A percentile compares a stretch with the other conserved stretches of the same genome.
These are phyloP conservation scores for Zaprionus africanus DNA, from an alignment of 1,140 invertebrate species.

Conservation along the genomic window DNA sequence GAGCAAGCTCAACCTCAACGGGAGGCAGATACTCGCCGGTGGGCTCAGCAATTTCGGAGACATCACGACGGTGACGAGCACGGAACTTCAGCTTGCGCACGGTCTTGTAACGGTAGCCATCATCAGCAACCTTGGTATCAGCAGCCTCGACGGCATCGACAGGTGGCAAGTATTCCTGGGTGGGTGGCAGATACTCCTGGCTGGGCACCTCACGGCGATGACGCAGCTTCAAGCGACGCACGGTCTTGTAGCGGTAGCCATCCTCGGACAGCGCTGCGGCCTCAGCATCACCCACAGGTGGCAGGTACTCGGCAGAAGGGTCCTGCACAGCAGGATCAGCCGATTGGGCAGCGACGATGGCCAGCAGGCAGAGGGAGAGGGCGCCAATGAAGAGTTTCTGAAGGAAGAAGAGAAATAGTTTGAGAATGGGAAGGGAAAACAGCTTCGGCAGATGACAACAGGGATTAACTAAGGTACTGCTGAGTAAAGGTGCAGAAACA, in stretches of 20 bases:
- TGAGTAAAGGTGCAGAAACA: too few species aligned
- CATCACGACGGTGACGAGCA: slow-evolving; percentile 74
- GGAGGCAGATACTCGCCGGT: slow-evolving; percentile 72
- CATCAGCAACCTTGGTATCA: slow-evolving; percentile 67
- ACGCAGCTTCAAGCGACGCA: slow-evolving; percentile 61
- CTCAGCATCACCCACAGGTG: slow-evolving; percentile 61
- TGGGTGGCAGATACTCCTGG: slow-evolving; percentile 70
- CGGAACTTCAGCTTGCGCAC: slow-evolving; percentile 65
- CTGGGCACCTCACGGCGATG: slow-evolving; percentile 70
- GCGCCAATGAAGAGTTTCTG: slow-evolving; percentile 65
- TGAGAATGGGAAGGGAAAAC: too few species aligned
- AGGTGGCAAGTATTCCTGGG: slow-evolving; percentile 66
- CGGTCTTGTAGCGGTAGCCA: slow-evolving; percentile 71
- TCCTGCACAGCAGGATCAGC: slow-evolving; percentile 45
- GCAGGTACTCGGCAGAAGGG: slow-evolving; percentile 66
- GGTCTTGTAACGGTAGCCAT: slow-evolving; percentile 71
- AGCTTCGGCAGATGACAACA: too few species aligned
- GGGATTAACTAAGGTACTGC: too few species aligned
- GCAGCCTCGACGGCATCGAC: slow-evolving; percentile 51
- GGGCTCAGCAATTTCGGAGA: slow-evolving; percentile 70
- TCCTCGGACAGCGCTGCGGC: slow-evolving; percentile 61
- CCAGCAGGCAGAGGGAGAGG: slow-evolving; percentile 61
- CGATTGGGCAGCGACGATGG: slow-evolving; percentile 52
- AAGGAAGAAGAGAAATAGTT: too few species aligned
- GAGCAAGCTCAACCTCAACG: slow-evolving; percentile 71